Evolutionary conservation across 1,140 invertebrate genomes (phyloP).

Genomic region (Triops cancriformis): DNA sequence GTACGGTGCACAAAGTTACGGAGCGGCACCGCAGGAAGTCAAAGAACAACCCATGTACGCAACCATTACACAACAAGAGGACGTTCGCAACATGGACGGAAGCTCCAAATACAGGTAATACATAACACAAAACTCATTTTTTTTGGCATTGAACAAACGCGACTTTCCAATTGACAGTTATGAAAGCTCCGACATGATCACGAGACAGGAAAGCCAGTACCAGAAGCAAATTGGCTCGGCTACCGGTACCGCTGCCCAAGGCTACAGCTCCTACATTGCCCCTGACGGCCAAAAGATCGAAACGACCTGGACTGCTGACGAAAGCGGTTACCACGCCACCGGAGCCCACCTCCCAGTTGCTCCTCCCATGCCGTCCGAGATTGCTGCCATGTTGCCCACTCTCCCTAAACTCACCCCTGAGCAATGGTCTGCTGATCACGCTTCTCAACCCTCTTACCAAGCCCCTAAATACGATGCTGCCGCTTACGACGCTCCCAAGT

Average conservation of each 20-base stretch:
- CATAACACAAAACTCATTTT: not conserved
- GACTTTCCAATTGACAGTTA: slow-evolving; percentile 5
- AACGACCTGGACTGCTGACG: slow-evolving; percentile 29
- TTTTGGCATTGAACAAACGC: not conserved
- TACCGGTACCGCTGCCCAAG: slow-evolving; percentile 2
- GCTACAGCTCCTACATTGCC: slow-evolving; percentile 23
- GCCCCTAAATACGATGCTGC: too few relatives aligned
- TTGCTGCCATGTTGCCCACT: not conserved
- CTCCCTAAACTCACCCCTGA: too few relatives aligned
- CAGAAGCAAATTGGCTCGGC: not conserved
- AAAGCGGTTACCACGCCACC: slow-evolving; percentile 29
- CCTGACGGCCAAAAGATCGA: slow-evolving; percentile 27
- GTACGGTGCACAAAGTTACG: not conserved
- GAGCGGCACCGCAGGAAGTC: not conserved
- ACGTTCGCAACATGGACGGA: slow-evolving; percentile 11
- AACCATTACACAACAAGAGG: not conserved
- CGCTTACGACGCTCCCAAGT: too few relatives aligned
- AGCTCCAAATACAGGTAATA: slow-evolving; percentile 18
- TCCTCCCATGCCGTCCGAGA: slow-evolving; percentile 22
- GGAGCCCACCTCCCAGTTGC: slow-evolving; percentile 32
- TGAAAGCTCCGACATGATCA: not conserved
- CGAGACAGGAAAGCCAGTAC: not conserved
- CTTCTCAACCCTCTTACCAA: too few relatives aligned
- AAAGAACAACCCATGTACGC: not conserved
- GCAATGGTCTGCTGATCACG: too few relatives aligned